Evolutionary conservation across 2,797 vertebrate genomes (phyloP).

Genomic region (Chaenodraco wilsoni): DNA sequence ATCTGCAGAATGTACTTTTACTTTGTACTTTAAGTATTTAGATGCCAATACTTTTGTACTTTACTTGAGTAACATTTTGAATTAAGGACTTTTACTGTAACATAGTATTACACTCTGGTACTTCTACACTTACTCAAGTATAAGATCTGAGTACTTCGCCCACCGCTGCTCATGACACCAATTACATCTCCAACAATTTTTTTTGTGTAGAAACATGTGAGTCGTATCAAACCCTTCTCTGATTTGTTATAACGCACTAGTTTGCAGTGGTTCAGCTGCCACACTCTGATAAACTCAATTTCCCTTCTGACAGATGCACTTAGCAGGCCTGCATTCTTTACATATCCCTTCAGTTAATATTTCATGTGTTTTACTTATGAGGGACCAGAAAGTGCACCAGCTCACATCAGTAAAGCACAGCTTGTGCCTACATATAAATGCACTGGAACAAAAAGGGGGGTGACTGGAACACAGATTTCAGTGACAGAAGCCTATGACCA

Average conservation of each 20-base stretch:
- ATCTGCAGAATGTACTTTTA: no score
- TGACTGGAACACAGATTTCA: not conserved
- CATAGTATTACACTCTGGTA: no score
- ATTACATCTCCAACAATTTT: not conserved
- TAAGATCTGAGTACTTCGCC: no score
- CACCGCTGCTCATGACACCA: no score
- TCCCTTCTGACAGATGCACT: constrained; percentile 31
- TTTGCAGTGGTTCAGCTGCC: not conserved
- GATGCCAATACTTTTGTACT: no score
- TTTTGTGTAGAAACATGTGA: not conserved
- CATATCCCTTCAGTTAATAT: constrained; percentile 41
- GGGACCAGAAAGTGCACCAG: constrained; percentile 8
- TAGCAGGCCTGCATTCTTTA: constrained; percentile 47
- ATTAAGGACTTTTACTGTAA: no score
- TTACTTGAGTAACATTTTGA: no score
- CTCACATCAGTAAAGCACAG: constrained; percentile 2
- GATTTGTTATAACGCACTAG: not conserved
- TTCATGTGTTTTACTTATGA: constrained; percentile 42
- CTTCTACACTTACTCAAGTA: no score
- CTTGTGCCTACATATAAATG: not conserved
- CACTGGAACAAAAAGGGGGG: not conserved
- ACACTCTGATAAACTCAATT: not conserved
- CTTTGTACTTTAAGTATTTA: no score
- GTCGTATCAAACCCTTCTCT: not conserved
- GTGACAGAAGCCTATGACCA: not conserved